phyloP scores from a whole-genome alignment of 2,888 invertebrate species.

The Eupithecia insigniata region DNA sequence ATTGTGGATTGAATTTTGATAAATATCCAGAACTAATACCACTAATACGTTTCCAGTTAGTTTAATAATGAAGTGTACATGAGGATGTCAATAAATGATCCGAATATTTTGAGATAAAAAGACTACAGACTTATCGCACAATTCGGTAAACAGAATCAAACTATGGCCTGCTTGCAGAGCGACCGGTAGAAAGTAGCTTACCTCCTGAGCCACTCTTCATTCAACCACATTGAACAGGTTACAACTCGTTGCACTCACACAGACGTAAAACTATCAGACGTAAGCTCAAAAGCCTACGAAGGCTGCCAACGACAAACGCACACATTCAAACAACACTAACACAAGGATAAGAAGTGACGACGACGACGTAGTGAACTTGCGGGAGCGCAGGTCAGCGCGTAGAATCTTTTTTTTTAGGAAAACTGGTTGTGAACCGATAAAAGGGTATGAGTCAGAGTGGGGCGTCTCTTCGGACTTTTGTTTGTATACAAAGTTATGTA shows the following conservation, averaged over 20 bases:
- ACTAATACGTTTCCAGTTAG: no score
- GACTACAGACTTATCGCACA: slow-evolving; percentile 44
- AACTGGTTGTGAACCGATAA: slow-evolving; percentile 77
- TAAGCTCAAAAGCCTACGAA: slow-evolving; percentile 48
- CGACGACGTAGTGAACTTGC: slow-evolving; percentile 53
- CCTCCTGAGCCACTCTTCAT: slow-evolving; percentile 81
- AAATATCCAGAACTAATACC: no score
- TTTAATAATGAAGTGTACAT: no score
- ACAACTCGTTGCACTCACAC: slow-evolving; percentile 72
- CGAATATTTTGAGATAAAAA: slow-evolving; percentile 9
- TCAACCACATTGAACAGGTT: slow-evolving; percentile 79
- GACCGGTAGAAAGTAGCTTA: slow-evolving; percentile 81
- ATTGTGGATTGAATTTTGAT: background rate
- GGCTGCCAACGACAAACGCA: slow-evolving; percentile 35
- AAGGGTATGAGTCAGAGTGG: slow-evolving; percentile 72
- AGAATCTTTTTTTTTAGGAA: slow-evolving; percentile 66
- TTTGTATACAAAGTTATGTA: slow-evolving; percentile 43
- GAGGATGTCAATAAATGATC: slow-evolving; percentile 1
- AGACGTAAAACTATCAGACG: slow-evolving; percentile 41
- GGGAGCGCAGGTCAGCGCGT: slow-evolving; percentile 73
- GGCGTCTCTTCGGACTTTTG: slow-evolving; percentile 45
- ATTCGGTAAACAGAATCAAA: slow-evolving; percentile 63
- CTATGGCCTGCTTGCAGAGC: slow-evolving; percentile 60
- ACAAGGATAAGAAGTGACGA: slow-evolving; percentile 41
- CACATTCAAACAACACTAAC: slow-evolving; percentile 53